Evolutionary conservation across 2,113 vertebrate species (phyloP).

Genomic region (Solenodon paradoxus): DNA sequence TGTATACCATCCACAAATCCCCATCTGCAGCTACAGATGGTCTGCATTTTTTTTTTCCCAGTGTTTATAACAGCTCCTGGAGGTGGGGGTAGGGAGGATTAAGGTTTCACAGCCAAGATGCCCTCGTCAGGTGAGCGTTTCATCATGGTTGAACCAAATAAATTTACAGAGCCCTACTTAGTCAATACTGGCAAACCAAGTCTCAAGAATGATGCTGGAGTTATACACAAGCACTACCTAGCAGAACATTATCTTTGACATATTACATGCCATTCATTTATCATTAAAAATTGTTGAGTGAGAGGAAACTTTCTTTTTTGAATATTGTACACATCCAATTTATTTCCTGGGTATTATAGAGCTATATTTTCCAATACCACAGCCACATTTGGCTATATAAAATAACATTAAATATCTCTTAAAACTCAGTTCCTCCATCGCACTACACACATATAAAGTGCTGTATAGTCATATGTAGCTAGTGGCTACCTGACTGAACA

Average conservation of each 20-base stretch:
- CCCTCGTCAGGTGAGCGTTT: conserved; percentile 51
- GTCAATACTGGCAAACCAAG: background rate
- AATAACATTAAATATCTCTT: background rate
- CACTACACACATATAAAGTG: background rate
- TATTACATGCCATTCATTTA: rapidly evolving
- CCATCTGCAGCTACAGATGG: conserved; percentile 87
- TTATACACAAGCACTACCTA: background rate
- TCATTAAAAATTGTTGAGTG: background rate
- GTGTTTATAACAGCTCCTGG: conserved; percentile 71
- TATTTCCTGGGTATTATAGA: background rate
- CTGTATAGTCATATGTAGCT: background rate
- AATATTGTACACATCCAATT: background rate
- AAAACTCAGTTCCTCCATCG: background rate
- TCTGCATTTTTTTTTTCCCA: conserved; percentile 61
- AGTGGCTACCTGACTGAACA: background rate
- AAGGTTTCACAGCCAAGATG: conserved; percentile 51
- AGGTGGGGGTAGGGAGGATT: conserved; percentile 49
- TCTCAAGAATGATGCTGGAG: background rate
- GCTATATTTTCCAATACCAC: background rate
- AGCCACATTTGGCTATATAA: background rate
- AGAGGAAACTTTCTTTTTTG: background rate
- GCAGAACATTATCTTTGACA: background rate
- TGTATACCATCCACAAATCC: conserved; percentile 83
- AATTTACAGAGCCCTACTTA: background rate
- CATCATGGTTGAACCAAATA: background rate